Conservation (phyloP, 2,888 invertebrate species). For the Aphidoletes aphidimyza region DNA sequence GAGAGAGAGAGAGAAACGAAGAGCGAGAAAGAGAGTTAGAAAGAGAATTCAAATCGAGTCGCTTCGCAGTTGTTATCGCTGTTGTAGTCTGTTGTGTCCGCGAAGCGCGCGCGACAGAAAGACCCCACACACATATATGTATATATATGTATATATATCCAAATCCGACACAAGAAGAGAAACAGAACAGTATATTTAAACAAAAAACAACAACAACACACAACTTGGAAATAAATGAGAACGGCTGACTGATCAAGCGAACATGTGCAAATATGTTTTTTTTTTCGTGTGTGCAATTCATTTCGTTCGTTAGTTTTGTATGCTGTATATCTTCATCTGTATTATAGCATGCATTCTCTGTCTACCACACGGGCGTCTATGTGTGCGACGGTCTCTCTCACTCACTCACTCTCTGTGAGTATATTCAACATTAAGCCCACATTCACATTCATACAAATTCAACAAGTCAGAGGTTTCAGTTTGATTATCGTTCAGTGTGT, state of each 20-base stretch:
- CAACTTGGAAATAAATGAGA: conserved; percentile 26
- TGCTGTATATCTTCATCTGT: no score
- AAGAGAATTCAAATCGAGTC: background rate
- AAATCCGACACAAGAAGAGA: background rate
- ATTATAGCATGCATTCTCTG: no score
- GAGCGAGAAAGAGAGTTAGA: no score
- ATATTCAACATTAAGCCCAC: background rate
- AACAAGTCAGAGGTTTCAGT: conserved; percentile 27
- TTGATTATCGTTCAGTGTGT: conserved; percentile 16
- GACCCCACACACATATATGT: conserved; percentile 25
- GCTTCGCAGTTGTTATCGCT: conserved; percentile 18
- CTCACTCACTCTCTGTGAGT: background rate
- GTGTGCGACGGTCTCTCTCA: background rate
- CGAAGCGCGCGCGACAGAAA: background rate
- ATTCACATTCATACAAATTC: conserved; percentile 8
- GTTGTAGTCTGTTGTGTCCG: background rate
- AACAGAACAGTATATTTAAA: no score
- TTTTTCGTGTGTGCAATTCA: background rate
- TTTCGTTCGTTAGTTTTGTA: background rate
- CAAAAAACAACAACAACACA: no score
- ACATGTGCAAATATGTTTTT: conserved; percentile 23
- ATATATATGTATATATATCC: no score
- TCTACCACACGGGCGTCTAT: no score
- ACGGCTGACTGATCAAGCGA: background rate
- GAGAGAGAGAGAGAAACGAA: no score